Percentiles rank a stretch among this genome's conserved stretches.
Evolutionary conservation across 2,888 invertebrate species (phyloP).

Genomic region (Heliconius charithonia): DNA sequence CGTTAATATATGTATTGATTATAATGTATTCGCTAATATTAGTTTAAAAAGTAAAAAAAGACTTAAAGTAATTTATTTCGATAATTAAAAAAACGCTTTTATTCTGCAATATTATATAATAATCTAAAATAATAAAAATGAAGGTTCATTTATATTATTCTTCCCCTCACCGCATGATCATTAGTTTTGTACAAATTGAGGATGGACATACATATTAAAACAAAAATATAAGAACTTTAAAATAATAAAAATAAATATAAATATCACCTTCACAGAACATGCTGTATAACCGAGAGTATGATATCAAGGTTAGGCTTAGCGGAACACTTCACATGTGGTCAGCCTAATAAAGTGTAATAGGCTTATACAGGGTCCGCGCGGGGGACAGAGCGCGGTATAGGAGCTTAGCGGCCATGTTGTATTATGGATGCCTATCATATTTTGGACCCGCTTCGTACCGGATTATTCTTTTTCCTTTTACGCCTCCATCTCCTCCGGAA

Average conservation of each 20-base stretch:
- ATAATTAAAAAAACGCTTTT: no score
- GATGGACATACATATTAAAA: not conserved
- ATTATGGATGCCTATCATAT: slow-evolving; percentile 84
- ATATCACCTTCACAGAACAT: slow-evolving; percentile 50
- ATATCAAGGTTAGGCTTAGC: slow-evolving; percentile 84
- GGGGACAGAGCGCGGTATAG: slow-evolving; percentile 69
- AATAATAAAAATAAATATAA: not conserved
- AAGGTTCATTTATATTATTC: no score
- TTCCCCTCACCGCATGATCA: no score
- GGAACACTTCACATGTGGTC: slow-evolving; percentile 84
- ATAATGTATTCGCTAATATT: no score
- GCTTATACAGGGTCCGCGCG: slow-evolving; percentile 59
- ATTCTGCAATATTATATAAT: not conserved
- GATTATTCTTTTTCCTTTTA: slow-evolving; percentile 81
- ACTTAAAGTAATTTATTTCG: no score
- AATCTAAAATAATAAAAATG: not conserved
- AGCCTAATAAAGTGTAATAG: slow-evolving; percentile 80
- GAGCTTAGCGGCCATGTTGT: slow-evolving; percentile 84
- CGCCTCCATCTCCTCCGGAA: slow-evolving; percentile 76
- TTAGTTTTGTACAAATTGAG: no score
- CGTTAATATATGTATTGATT: no score
- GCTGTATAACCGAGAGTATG: slow-evolving; percentile 78
- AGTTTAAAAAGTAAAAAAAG: no score
- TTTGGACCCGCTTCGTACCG: slow-evolving; percentile 82
- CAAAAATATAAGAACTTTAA: not conserved